These are phyloP conservation scores for Melanotaenia maccullochi DNA, from an alignment of 2,797 vertebrate species.

Conservation along the genomic window DNA sequence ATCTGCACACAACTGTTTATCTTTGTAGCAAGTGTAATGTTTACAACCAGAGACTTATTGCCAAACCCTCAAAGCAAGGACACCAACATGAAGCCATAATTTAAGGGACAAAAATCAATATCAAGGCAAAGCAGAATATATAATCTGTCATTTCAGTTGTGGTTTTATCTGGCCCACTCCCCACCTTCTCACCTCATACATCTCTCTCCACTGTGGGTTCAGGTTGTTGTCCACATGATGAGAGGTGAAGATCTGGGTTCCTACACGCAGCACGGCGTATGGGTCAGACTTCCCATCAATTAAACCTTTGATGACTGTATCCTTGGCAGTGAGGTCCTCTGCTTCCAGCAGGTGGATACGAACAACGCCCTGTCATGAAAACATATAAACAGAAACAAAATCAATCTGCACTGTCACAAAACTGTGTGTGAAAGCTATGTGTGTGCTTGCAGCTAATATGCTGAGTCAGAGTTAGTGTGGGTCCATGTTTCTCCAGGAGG, in stretches of 20 bases:
- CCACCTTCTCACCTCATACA: constrained; percentile 89
- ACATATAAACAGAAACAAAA: constrained; percentile 6
- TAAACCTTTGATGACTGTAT: constrained; percentile 91
- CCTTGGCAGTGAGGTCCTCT: constrained; percentile 88
- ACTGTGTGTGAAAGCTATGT: constrained; percentile 19
- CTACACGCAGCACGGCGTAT: constrained; percentile 90
- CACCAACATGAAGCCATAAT: constrained; percentile 28
- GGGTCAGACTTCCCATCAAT: constrained; percentile 94
- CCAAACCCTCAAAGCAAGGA: constrained; percentile 23
- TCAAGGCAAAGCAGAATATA: not conserved
- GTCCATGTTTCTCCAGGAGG: constrained; percentile 38
- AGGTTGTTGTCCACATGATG: constrained; percentile 89
- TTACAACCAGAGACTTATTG: constrained; percentile 12
- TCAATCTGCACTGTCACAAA: not conserved
- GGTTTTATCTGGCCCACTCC: not conserved
- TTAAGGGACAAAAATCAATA: constrained; percentile 34
- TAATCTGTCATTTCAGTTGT: not conserved
- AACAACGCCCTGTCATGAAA: constrained; percentile 86
- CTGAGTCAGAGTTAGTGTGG: constrained; percentile 21
- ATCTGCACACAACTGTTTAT: constrained; percentile 42
- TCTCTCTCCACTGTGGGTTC: constrained; percentile 93
- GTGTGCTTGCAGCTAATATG: constrained; percentile 32
- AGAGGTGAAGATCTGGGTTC: constrained; percentile 92
- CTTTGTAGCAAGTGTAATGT: constrained; percentile 5
- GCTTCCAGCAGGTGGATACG: constrained; percentile 91